Conservation (phyloP, 2,888 invertebrate genomes). For the Drosophila atroscutellata region DNA sequence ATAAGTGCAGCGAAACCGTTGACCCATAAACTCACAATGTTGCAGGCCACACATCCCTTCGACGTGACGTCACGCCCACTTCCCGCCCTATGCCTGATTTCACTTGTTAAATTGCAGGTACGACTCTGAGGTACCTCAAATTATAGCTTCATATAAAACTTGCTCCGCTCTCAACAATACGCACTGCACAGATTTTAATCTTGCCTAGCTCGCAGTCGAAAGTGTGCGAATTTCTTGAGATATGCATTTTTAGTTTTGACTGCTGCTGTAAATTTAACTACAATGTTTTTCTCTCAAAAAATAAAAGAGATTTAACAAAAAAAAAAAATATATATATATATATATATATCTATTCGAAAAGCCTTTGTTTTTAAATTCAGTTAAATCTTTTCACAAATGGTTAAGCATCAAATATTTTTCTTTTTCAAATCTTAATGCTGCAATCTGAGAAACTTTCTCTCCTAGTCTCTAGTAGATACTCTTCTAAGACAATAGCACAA, state of each 20-base stretch:
- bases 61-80: conserved; percentile 2
- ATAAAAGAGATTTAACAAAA: background rate
- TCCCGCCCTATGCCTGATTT: conserved; percentile 16
- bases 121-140: background rate
- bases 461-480: background rate
- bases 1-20: conserved; percentile 70
- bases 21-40: conserved; percentile 75
- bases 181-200: background rate
- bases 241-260: background rate
- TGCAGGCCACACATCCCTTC: conserved; percentile 41
- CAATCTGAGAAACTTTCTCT: background rate
- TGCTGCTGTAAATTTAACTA: background rate
- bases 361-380: too few relatives aligned
- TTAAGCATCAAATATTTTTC: background rate
- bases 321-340: too few relatives aligned
- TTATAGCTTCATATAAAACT: conserved; percentile 1
- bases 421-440: background rate
- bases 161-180: background rate
- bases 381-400: background rate
- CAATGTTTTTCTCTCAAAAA: background rate
- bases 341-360: too few relatives aligned
- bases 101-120: conserved; percentile 22
- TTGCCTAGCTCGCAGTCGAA: background rate
- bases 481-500: background rate
- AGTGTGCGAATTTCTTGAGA: too few relatives aligned